Percentiles rank a stretch among this genome's conserved stretches.
phyloP scores from a whole-genome alignment of 1,140 invertebrate species.

The Drosophila sturtevanti region DNA sequence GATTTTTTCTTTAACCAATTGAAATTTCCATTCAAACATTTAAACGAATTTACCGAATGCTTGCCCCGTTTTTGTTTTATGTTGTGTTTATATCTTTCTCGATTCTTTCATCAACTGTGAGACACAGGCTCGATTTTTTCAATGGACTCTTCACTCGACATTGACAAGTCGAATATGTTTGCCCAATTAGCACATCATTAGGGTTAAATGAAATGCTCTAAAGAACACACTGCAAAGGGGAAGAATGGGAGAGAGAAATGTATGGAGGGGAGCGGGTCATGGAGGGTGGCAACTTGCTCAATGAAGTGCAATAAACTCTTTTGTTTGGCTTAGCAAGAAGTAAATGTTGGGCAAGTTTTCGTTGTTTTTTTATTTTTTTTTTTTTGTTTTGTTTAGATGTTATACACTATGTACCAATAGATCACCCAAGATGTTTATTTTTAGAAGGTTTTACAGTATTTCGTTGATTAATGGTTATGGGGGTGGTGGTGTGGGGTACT shows the following conservation, averaged over 20 bases:
- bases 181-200: slow-evolving; percentile 77
- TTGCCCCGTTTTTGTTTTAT: slow-evolving; percentile 38
- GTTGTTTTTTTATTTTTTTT: not conserved
- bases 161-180: slow-evolving; percentile 66
- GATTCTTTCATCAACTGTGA: slow-evolving; percentile 33
- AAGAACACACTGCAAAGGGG: slow-evolving; percentile 1
- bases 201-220: slow-evolving; percentile 55
- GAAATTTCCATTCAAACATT: not conserved
- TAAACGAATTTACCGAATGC: not conserved
- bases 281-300: not conserved
- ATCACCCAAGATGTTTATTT: slow-evolving; percentile 66
- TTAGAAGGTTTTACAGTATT: slow-evolving; percentile 32
- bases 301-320: slow-evolving; percentile 74
- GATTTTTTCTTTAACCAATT: not conserved
- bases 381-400: slow-evolving; percentile 56
- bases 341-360: slow-evolving; percentile 47
- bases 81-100: slow-evolving; percentile 69
- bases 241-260: not conserved
- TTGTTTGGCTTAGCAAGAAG: slow-evolving; percentile 72
- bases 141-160: slow-evolving; percentile 21
- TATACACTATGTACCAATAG: slow-evolving; percentile 23
- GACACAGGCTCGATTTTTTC: slow-evolving; percentile 6
- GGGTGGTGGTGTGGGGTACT: not conserved
- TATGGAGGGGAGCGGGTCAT: too few relatives aligned
- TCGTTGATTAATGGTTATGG: slow-evolving; percentile 25